A percentile compares a stretch with the other conserved stretches of the same genome.
These are phyloP conservation scores for Tetramorium parvispinum DNA, from an alignment of 1,140 invertebrate genomes.

Conservation along the genomic window DNA sequence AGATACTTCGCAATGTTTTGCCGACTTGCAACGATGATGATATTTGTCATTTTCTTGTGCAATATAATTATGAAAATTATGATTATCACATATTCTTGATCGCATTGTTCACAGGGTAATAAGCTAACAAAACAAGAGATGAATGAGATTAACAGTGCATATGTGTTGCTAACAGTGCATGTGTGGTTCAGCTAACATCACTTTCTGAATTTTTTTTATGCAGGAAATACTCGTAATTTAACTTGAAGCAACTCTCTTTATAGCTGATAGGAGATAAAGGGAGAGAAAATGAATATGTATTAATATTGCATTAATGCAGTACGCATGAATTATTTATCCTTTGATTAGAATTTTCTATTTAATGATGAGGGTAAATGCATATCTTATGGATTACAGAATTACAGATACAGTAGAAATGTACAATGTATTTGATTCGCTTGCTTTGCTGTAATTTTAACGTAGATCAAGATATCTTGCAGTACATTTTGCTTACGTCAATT, in stretches of 20 bases:
- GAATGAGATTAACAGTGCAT: background rate
- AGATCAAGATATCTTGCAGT: background rate
- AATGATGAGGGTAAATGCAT: background rate
- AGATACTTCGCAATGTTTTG: background rate
- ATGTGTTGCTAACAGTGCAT: too few species aligned
- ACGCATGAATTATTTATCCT: background rate
- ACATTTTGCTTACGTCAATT: background rate
- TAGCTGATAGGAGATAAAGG: too few species aligned
- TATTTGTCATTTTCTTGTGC: background rate
- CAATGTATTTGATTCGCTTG: background rate
- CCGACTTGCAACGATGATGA: background rate
- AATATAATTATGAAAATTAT: background rate
- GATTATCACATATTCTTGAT: slow-evolving; percentile 17
- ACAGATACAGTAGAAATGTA: background rate
- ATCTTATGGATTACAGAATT: background rate
- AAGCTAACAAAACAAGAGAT: background rate
- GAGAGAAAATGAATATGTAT: background rate
- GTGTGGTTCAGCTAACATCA: background rate
- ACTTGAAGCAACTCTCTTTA: background rate
- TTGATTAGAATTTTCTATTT: background rate
- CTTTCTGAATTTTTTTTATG: background rate
- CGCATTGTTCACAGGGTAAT: background rate
- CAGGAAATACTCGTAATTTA: background rate
- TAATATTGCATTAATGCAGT: background rate
- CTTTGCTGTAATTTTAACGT: background rate